phyloP scores from a whole-genome alignment of 2,888 invertebrate genomes.

The Flexamia atlantica region DNA sequence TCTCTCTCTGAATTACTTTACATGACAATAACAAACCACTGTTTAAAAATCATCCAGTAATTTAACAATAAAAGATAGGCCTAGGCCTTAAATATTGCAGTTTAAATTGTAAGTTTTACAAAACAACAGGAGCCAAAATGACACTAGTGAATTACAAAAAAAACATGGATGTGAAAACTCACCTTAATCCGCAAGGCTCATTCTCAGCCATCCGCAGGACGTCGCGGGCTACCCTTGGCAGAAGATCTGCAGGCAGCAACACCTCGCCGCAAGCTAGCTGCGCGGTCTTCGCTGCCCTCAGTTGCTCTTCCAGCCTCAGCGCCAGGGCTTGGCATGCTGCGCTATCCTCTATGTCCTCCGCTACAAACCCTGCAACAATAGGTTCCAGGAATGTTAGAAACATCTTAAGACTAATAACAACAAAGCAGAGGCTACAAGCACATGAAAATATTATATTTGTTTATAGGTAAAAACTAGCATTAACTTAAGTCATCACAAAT shows the following conservation, averaged over 20 bases:
- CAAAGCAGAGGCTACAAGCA: too few relatives aligned
- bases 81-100: too few relatives aligned
- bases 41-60: too few relatives aligned
- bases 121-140: too few relatives aligned
- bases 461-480: too few relatives aligned
- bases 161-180: conserved; percentile 58
- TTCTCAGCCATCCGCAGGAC: conserved; percentile 90
- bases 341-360: conserved; percentile 69
- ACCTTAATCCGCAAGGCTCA: conserved; percentile 92
- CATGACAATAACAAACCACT: too few relatives aligned
- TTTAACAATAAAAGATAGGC: too few relatives aligned
- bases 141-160: too few relatives aligned
- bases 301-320: conserved; percentile 85
- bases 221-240: conserved; percentile 87
- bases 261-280: conserved; percentile 92
- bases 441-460: too few relatives aligned
- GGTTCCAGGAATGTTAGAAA: conserved; percentile 20
- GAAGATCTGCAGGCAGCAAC: conserved; percentile 89
- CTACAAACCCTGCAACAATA: conserved; percentile 67
- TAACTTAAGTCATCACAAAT: too few relatives aligned
- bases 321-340: conserved; percentile 78
- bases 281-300: conserved; percentile 88
- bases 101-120: too few relatives aligned
- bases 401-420: neutral
- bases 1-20: too few relatives aligned